Base-by-base conservation (phyloP, 2,797 vertebrate genomes). In the Tympanoctomys barrerae region DNA sequence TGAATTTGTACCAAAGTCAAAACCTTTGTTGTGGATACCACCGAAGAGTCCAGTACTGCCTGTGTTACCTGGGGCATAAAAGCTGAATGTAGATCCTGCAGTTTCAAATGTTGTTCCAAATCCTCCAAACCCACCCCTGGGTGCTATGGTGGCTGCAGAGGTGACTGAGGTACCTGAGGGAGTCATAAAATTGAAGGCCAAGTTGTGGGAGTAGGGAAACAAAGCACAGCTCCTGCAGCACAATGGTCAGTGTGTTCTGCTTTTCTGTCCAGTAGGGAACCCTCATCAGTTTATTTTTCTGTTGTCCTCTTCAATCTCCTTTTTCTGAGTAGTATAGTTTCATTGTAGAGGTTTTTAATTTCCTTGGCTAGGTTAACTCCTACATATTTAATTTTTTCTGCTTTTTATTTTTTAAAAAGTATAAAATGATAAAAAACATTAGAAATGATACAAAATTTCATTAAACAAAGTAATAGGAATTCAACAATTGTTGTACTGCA, bases 11-110 rank as follows among this genome's bases (percentile, higher is more conserved):
- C 99, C 98, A 97, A 99, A 99, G 86, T 99, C 99, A 98, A 99
- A 99, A 19, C 99, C 99, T 99, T 99, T 99, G 98, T 99, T 99
- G 98, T 99, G 99, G 10, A 99, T 99, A 98, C 98, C 99, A 96
- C 99, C 99, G 79, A 99, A 99, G 68, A 99, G 98, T 39, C 98
- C 98, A 1, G 94, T 49, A 3, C 98, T 97, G 98, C 99, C 99
- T 77, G 99, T 98, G 86, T 99, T 99, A 92, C 99, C 22, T 54
- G 99, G 99, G 70, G 99, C 97, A 46, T 99, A 98, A 95, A 99
- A 99, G 97, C 98, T 99, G 98, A 99, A 99, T 0, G 99, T 97
- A 39, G 99, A 98, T 0, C 98, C 99, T 0, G 98, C 97, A 6
- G 99, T 99, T 81, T 99, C 98, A 52, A 99, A 98, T 0, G 99